Evolutionary conservation across 2,113 vertebrate species (phyloP), one percentile per base, ranked within the genome.

Genomic region (Helogale parvula): DNA sequence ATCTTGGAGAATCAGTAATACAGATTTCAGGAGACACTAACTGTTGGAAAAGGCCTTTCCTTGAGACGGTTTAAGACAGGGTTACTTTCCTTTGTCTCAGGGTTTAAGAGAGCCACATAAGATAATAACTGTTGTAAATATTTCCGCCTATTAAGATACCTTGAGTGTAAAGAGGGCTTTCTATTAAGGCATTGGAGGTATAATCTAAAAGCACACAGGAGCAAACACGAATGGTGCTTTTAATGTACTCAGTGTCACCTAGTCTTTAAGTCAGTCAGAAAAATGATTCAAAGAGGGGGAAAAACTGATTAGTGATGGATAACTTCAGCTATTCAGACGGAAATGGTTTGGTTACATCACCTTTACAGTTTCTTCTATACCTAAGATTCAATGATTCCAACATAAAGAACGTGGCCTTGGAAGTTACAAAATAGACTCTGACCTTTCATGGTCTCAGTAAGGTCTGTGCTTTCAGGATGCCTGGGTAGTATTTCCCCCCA

Each of bases 151-250:
- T 7, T 3, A 57, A 45, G 35, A 89, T 54, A 57, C 16, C 3
- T 29, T 8, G 17, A 25, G 6, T 10, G 19, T 65, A 77, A 52
- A 63, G 45, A 83, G 35, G 11, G 9, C n/a, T 80, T 68, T 38
- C 41, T 23, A 4, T 41, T 5, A 47, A 25, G 66, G 47, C 7
- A 35, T 0, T 25, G 31, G 35, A 3, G 27, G 9, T 1, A 52
- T 11, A 23, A 47, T 29, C 60, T 47, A 16, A 72, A 85, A 93
- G 13, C 31, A 60, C 2, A n/a, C 10, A 12, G 17, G 6, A 1
- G 35, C 9, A n/a, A 68, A 17, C 33, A 72, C 29, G 31, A 31
- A 21, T 66, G 60, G 35, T 54, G 13, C 33, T 71, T 5, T 45
- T n/a, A 10, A 65, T n/a, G 7, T 7, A 77, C n/a, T 69, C 52